These are phyloP conservation scores for Dendroctonus ponderosae DNA, from an alignment of 1,140 invertebrate genomes.

Conservation along the genomic window DNA sequence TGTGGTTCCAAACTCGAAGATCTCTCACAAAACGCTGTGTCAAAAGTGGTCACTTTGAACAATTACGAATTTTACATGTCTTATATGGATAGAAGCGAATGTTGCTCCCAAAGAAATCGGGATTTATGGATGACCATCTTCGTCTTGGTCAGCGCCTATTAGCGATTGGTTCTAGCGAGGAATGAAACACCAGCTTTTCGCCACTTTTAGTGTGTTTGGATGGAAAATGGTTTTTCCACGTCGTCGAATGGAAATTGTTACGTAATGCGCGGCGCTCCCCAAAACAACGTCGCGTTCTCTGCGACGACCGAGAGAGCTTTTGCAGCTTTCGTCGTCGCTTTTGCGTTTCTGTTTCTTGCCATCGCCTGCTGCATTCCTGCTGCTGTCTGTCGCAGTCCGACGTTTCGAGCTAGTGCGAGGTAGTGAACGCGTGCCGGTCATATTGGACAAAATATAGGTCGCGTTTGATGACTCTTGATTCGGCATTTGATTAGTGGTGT, in stretches of 20 bases:
- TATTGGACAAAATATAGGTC: constrained; percentile 25
- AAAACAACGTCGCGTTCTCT: constrained; percentile 11
- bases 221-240: background rate
- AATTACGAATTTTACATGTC: too few species aligned
- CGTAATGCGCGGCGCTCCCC: constrained; percentile 22
- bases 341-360: constrained; percentile 10
- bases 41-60: too few species aligned
- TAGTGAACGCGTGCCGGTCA: constrained; percentile 14
- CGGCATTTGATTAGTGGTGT: constrained; percentile 17
- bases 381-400: constrained; percentile 15
- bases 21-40: too few species aligned
- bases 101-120: too few species aligned
- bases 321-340: constrained; percentile 15
- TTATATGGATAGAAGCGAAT: too few species aligned
- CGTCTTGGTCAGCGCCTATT: too few species aligned
- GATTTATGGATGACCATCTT: too few species aligned
- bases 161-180: too few species aligned
- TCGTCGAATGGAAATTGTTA: constrained; percentile 5
- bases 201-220: too few species aligned
- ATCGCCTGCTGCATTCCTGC: constrained; percentile 22
- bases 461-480: constrained; percentile 10
- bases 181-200: too few species aligned
- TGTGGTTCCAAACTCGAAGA: too few species aligned
- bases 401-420: constrained; percentile 8
- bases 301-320: constrained; percentile 24